phyloP scores from a whole-genome alignment of 2,888 invertebrate genomes.

The Drosophila anceps region DNA sequence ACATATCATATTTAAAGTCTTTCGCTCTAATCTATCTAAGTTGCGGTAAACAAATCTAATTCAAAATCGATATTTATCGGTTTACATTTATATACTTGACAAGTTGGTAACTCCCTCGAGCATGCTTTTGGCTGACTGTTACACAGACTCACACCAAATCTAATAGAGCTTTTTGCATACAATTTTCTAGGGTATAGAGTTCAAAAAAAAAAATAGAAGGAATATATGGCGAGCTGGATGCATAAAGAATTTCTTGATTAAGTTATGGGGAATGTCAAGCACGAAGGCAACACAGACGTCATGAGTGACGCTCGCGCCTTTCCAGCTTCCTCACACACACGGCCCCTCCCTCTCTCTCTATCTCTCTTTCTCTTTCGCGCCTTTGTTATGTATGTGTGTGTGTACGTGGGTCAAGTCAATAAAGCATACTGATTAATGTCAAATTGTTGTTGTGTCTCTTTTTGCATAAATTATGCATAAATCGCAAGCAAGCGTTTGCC shows the following conservation, averaged over 20 bases:
- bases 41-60: not conserved
- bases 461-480: slow-evolving; percentile 75
- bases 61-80: not conserved
- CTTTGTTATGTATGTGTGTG: slow-evolving; percentile 2
- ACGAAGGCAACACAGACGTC: slow-evolving; percentile 32
- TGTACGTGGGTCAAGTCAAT: slow-evolving; percentile 59
- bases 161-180: not conserved
- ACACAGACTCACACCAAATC: not conserved
- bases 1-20: not conserved
- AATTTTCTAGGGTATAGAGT: not conserved
- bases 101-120: not conserved
- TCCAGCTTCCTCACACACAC: not conserved
- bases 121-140: not conserved
- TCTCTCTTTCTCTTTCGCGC: slow-evolving; percentile 13
- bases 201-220: slow-evolving; percentile 3
- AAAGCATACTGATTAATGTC: slow-evolving; percentile 75
- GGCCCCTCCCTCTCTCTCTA: not conserved
- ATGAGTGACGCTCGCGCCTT: slow-evolving; percentile 30
- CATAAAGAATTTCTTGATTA: slow-evolving; percentile 77
- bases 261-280: slow-evolving; percentile 70
- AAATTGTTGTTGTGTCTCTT: slow-evolving; percentile 63
- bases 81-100: not conserved
- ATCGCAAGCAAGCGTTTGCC: slow-evolving; percentile 56
- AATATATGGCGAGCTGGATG: not conserved
- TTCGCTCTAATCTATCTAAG: not conserved